Base-by-base conservation (phyloP, 1,140 invertebrate species). In the Pantala flavescens region DNA sequence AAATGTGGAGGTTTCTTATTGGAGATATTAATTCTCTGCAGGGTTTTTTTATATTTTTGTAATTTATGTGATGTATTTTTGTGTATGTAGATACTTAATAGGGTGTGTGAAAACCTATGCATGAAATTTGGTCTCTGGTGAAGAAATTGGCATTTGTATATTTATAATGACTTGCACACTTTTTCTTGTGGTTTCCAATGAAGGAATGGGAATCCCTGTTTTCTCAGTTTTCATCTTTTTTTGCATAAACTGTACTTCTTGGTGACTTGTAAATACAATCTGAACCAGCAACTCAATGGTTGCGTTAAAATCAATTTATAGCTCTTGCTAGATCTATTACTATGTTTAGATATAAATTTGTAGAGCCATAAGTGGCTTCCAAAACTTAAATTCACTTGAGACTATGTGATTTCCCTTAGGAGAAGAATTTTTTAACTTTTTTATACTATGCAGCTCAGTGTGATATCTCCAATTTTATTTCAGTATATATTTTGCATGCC, bases 11-110 rank as follows among this genome's bases (percentile, higher is more conserved):
- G 49, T 63, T 63, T 63, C 49, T 19, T 63, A 21, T 19, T 7
- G 28, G 28, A 36, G 28, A 36, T 36, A 36, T 36, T 19, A 14
- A 63, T 21, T 63, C 49, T 63, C 49, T 21, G 49, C 49, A 63
- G 49, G 49, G 49, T 63, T 63, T 63, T 63, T 63, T 63, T 63
- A 63, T 63, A 63, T 63, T 63, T 63, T 63, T 63, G 49, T 63
- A 63, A 63, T 63, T 63, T 63, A 63, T 63, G 49, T 63, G 49
- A 63, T 63, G 49, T 63, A 63, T 63, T 63, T 63, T 63, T 63
- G 49, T 63, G 49, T 63, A 63, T 63, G 49, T 63, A 63, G 49
- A 21, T 63, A 63, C 49, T 63, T 63, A 16, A 16, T 63, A 16
- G 3, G 49, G 12, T 19, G n/a, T 63, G 49, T 63, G 49, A 63